Conservation (phyloP, 1,140 invertebrate species). For the Plodia interpunctella region DNA sequence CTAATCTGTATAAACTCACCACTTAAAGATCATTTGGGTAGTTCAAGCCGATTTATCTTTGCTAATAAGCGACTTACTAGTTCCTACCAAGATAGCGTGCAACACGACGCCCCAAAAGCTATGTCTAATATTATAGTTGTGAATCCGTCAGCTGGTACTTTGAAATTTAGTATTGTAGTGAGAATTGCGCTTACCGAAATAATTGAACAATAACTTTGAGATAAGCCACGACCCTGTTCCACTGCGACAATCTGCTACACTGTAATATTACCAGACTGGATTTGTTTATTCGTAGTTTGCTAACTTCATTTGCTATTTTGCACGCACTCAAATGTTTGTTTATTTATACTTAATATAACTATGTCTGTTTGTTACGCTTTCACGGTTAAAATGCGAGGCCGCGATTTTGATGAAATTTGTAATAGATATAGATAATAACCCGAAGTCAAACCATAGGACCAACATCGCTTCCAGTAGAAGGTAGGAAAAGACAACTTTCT, state of each 20-base stretch:
- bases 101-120: not conserved
- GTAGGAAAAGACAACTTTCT: too few species aligned
- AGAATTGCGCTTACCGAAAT: conserved; percentile 2
- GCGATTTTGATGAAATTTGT: too few species aligned
- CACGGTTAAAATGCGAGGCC: too few species aligned
- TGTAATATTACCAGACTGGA: not conserved
- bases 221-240: conserved; percentile 3
- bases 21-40: too few species aligned
- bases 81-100: not conserved
- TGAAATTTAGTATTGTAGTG: conserved; percentile 25
- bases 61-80: not conserved
- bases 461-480: too few species aligned
- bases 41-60: too few species aligned
- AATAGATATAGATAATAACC: too few species aligned
- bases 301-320: not conserved
- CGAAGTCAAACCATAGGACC: too few species aligned
- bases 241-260: conserved; percentile 1
- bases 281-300: not conserved
- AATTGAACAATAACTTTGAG: conserved; percentile 7
- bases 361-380: too few species aligned
- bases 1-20: too few species aligned
- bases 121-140: not conserved
- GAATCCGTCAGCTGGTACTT: conserved; percentile 39
- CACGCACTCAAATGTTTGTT: not conserved
- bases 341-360: not conserved